A percentile compares a stretch with the other conserved stretches of the same genome.
Evolutionary conservation across 2,888 invertebrate genomes (phyloP).

Genomic region (Athetis lepigone): DNA sequence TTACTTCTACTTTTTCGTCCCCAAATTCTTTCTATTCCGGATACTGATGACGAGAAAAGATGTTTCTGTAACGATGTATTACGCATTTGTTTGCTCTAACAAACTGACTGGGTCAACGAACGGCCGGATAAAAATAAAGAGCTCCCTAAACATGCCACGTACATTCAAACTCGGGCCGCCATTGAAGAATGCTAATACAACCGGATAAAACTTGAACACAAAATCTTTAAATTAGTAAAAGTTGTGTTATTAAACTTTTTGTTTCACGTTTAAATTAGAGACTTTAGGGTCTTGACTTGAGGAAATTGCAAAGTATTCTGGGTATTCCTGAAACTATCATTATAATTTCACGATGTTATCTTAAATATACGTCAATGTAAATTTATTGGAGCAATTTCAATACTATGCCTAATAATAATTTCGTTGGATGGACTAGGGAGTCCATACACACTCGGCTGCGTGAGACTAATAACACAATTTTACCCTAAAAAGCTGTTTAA

Average conservation of each 20-base stretch:
- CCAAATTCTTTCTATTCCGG: slow-evolving; percentile 31
- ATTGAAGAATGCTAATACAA: slow-evolving; percentile 42
- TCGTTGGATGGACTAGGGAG: no score
- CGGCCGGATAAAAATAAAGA: slow-evolving; percentile 79
- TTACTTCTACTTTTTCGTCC: slow-evolving; percentile 16
- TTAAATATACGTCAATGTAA: not conserved
- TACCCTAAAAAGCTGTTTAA: slow-evolving; percentile 15
- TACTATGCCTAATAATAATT: no score
- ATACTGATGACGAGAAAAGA: slow-evolving; percentile 44
- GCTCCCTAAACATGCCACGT: slow-evolving; percentile 72
- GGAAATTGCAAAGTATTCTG: not conserved
- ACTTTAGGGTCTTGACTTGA: not conserved
- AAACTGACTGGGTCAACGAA: slow-evolving; percentile 70
- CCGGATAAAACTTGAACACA: slow-evolving; percentile 18
- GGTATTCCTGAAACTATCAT: no score
- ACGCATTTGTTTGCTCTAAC: slow-evolving; percentile 63
- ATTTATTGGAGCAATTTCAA: not conserved
- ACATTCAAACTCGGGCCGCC: slow-evolving; percentile 49
- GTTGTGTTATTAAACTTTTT: not conserved
- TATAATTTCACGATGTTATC: not conserved
- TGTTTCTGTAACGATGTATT: slow-evolving; percentile 58
- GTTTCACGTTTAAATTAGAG: not conserved
- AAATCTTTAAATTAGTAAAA: slow-evolving; percentile 11
- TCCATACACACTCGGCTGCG: not conserved
- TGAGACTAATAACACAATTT: slow-evolving; percentile 11